These are phyloP conservation scores for Falco novaeseelandiae DNA, from an alignment of 2,797 vertebrate genomes.

Conservation along the genomic window DNA sequence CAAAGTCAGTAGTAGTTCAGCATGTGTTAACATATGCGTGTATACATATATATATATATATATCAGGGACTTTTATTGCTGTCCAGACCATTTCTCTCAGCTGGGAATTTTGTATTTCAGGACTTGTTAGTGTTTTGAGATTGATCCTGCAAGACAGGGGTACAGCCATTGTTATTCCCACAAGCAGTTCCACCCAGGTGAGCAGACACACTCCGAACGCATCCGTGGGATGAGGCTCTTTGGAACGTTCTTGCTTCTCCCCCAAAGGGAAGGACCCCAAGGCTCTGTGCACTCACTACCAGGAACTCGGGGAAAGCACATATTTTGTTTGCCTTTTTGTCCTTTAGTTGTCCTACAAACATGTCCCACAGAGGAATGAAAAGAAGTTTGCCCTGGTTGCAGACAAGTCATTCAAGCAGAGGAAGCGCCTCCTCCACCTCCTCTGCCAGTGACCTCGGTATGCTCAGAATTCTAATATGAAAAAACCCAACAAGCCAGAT, in stretches of 20 bases:
- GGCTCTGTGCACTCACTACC: rapidly evolving
- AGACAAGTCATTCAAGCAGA: background rate
- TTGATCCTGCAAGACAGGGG: background rate
- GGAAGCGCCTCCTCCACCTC: background rate
- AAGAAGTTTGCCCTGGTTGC: background rate
- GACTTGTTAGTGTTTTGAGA: background rate
- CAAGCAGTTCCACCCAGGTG: background rate
- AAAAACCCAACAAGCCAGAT: background rate
- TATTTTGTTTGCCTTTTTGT: background rate
- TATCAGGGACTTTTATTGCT: background rate
- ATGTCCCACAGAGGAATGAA: background rate
- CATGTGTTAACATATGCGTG: background rate
- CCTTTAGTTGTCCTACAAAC: background rate
- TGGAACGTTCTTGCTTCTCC: rapidly evolving
- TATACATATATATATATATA: background rate
- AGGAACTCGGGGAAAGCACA: background rate
- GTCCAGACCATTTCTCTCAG: background rate
- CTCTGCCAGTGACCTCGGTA: background rate
- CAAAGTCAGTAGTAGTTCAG: background rate
- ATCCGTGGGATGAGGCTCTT: background rate
- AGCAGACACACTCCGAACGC: rapidly evolving
- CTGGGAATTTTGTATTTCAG: background rate
- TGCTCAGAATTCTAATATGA: rapidly evolving
- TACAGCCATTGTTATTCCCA: background rate
- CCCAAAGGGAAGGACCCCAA: background rate